phyloP scores from a whole-genome alignment of 1,140 invertebrate genomes.

The Drosophila sp. region DNA sequence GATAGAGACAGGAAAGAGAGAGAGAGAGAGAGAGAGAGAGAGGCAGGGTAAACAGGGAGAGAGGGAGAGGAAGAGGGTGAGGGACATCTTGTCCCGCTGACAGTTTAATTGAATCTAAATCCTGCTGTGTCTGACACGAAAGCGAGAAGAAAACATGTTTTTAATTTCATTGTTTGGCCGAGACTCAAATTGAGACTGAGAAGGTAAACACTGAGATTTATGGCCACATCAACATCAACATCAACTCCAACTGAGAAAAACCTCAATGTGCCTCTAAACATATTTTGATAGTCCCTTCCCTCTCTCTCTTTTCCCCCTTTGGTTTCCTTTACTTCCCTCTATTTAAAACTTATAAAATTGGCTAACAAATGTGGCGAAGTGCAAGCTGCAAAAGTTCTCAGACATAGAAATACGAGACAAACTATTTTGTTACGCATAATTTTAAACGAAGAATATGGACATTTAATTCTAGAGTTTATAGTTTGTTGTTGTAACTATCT shows the following conservation, averaged over 20 bases:
- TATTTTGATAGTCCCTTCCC: background rate
- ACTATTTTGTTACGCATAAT: constrained; percentile 49
- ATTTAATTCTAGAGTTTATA: constrained; percentile 38
- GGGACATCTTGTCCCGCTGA: constrained; percentile 43
- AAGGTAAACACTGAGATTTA: constrained; percentile 49
- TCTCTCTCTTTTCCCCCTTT: background rate
- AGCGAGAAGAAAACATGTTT: constrained; percentile 48
- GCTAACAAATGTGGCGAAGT: constrained; percentile 50
- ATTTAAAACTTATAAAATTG: constrained; percentile 39
- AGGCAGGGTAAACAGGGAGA: background rate
- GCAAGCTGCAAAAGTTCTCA: constrained; percentile 58
- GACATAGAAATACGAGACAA: constrained; percentile 49
- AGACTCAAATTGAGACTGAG: background rate
- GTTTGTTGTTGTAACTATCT: constrained; percentile 17
- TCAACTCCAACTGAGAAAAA: background rate
- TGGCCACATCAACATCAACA: constrained; percentile 15
- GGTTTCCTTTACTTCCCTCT: background rate
- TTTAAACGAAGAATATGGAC: constrained; percentile 35
- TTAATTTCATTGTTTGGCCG: constrained; percentile 52
- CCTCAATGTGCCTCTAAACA: constrained; percentile 21
- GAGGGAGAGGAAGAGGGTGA: background rate
- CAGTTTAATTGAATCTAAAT: constrained; percentile 60
- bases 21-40: no score
- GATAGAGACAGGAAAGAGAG: background rate
- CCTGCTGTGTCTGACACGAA: constrained; percentile 42